These are phyloP conservation scores for Hormaphis cornu DNA, from an alignment of 1,140 invertebrate genomes.

Conservation along the genomic window DNA sequence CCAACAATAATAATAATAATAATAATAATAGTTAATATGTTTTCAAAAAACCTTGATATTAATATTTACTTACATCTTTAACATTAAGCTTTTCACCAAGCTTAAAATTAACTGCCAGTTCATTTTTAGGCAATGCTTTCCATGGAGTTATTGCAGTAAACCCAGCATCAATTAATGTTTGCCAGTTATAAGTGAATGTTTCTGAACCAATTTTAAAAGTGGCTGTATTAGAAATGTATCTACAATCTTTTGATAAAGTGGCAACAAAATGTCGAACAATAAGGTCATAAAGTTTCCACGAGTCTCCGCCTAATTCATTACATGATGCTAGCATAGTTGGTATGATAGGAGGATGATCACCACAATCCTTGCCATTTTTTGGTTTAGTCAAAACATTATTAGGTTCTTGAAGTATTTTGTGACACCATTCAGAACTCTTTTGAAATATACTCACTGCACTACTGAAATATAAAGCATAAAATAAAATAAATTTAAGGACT, in stretches of 20 bases:
- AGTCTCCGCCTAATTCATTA: conserved; percentile 75
- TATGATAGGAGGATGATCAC: conserved; percentile 98
- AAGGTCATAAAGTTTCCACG: conserved; percentile 93
- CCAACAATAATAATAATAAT: too few species aligned
- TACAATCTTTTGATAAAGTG: conserved; percentile 78
- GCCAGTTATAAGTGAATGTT: conserved; percentile 74
- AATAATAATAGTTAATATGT: too few species aligned
- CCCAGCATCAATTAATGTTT: conserved; percentile 79
- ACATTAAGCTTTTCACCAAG: conserved; percentile 18
- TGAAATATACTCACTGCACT: conserved; percentile 62
- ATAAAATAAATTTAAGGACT: neutral
- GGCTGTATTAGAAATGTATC: conserved; percentile 73
- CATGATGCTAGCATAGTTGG: conserved; percentile 79
- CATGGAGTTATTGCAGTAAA: conserved; percentile 90
- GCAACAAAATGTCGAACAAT: conserved; percentile 94
- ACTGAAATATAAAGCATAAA: conserved; percentile 42
- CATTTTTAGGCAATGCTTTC: conserved; percentile 76
- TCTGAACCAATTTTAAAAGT: conserved; percentile 76
- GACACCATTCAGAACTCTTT: conserved; percentile 64
- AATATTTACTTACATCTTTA: conserved; percentile 9
- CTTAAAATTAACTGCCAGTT: conserved; percentile 64
- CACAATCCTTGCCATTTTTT: conserved; percentile 85
- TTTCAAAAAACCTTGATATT: too few species aligned
- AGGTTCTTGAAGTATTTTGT: conserved; percentile 54
- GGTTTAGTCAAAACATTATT: conserved; percentile 61